Evolutionary conservation across 2,113 vertebrate genomes (phyloP).

Genomic region (Stigmatopora argus): DNA sequence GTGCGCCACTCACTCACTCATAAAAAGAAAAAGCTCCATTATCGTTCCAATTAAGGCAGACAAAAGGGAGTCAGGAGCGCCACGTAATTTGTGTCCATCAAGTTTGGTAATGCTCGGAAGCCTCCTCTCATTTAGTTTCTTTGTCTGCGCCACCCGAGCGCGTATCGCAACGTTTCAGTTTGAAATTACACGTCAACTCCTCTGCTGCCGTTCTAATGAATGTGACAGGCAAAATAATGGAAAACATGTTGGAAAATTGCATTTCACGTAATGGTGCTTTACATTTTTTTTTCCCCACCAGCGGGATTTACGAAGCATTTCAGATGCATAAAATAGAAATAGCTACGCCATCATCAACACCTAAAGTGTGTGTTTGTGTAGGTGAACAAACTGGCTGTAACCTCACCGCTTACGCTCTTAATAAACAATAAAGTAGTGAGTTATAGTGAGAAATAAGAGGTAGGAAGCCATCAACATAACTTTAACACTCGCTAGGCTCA

Average conservation of each 20-base stretch:
- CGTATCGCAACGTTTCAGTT: not conserved
- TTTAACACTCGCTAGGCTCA: not conserved
- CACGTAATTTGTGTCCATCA: conserved; percentile 69
- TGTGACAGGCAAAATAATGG: not conserved
- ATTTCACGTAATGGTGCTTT: not conserved
- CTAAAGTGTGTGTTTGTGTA: not conserved
- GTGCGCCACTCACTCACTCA: not conserved
- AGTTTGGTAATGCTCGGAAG: conserved; percentile 64
- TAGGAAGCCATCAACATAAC: not conserved
- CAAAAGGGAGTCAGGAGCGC: conserved; percentile 61
- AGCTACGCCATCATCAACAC: not conserved
- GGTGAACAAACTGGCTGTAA: not conserved
- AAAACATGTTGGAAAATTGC: conserved; percentile 1
- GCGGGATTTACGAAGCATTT: not conserved
- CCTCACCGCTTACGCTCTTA: not conserved
- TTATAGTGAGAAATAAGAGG: not conserved
- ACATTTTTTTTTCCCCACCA: not conserved
- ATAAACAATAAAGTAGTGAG: not conserved
- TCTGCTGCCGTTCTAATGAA: not conserved
- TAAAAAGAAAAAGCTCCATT: conserved; percentile 57
- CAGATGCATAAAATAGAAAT: conserved; percentile 1
- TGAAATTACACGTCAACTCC: conserved; percentile 4
- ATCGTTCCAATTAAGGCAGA: conserved; percentile 71
- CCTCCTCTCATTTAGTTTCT: conserved; percentile 36
- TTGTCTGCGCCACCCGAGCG: not conserved